These are phyloP conservation scores for Caenorhabditis briggsae DNA, from an alignment of 1,140 invertebrate species.

Conservation along the genomic window DNA sequence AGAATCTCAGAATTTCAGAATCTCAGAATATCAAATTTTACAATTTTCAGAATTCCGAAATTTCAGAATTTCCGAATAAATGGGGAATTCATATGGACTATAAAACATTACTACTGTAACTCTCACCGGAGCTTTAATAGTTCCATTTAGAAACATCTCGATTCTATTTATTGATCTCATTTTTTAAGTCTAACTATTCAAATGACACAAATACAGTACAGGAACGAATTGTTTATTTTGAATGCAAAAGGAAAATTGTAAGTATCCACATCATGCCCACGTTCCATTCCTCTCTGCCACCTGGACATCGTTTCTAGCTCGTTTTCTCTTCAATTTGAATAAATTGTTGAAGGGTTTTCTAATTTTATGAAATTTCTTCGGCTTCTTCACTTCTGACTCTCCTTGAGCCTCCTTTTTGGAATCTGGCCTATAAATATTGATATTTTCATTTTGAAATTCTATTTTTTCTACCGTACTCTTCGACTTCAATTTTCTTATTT, in stretches of 20 bases:
- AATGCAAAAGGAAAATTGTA: background rate
- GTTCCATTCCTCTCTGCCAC: conserved; percentile 1
- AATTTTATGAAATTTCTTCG: background rate
- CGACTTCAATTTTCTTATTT: background rate
- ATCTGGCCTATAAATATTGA: background rate
- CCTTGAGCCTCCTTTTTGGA: background rate
- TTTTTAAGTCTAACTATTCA: background rate
- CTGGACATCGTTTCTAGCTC: background rate
- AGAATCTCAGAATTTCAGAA: too few relatives aligned
- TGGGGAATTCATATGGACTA: too few relatives aligned
- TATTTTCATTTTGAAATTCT: background rate
- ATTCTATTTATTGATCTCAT: conserved; percentile 26
- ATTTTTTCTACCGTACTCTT: background rate
- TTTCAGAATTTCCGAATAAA: too few relatives aligned
- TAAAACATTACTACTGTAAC: too few relatives aligned
- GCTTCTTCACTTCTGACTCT: background rate
- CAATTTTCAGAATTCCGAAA: too few relatives aligned
- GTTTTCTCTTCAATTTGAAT: conserved; percentile 9
- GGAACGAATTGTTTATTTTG: background rate
- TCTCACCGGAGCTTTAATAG: conserved; percentile 37
- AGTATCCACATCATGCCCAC: background rate
- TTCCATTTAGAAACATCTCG: conserved; percentile 27
- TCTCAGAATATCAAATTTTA: too few relatives aligned
- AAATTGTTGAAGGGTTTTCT: background rate
- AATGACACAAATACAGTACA: background rate